phyloP scores from a whole-genome alignment of 2,888 invertebrate genomes.

The Athalia rosae region DNA sequence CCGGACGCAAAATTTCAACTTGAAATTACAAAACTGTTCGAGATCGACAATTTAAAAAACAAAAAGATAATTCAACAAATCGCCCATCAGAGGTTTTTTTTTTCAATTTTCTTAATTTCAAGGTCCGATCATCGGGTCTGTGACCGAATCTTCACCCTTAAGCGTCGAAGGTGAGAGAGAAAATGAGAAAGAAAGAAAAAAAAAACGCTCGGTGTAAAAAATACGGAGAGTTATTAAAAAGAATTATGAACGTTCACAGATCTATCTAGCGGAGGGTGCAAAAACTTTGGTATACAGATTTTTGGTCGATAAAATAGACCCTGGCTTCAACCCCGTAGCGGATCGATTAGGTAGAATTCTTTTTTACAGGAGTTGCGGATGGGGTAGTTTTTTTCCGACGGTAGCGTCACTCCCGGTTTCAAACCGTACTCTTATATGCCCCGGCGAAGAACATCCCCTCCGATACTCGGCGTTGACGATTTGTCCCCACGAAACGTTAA shows the following conservation, averaged over 20 bases:
- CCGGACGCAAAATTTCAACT: too few species aligned
- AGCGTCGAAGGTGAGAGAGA: background rate
- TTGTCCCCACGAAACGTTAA: too few species aligned
- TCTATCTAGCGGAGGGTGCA: conserved; percentile 61
- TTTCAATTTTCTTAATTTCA: too few species aligned
- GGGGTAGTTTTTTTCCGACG: conserved; percentile 58
- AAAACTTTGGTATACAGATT: conserved; percentile 54
- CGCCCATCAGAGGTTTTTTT: too few species aligned
- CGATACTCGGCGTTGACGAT: background rate
- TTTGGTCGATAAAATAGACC: conserved; percentile 64
- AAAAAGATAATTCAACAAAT: too few species aligned
- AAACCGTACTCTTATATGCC: conserved; percentile 38
- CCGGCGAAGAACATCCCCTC: background rate
- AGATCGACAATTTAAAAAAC: too few species aligned
- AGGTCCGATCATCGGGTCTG: too few species aligned
- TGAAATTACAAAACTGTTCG: too few species aligned
- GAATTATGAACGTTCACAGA: conserved; percentile 55
- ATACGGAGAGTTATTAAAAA: background rate
- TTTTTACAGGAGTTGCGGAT: conserved; percentile 59
- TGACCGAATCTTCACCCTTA: too few species aligned
- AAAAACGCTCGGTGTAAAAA: background rate
- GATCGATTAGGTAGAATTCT: conserved; percentile 68
- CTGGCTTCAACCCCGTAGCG: conserved; percentile 53
- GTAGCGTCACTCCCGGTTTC: conserved; percentile 53
- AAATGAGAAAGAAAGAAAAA: background rate